Evolutionary conservation across 2,888 invertebrate species (phyloP).

Genomic region (Gerris lacustris): DNA sequence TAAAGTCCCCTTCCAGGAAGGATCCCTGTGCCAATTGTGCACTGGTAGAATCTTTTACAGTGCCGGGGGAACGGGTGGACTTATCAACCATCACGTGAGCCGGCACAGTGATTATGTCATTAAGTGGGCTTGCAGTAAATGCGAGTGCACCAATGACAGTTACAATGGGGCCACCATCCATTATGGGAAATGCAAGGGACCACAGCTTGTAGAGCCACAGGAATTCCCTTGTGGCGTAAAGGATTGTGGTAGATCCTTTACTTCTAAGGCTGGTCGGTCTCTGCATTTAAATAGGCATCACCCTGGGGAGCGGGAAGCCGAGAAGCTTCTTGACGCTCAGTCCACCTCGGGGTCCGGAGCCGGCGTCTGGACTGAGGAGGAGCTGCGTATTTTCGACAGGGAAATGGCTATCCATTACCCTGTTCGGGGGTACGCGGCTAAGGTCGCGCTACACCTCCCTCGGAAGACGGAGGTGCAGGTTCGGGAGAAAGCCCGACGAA

Average conservation of each 20-base stretch:
- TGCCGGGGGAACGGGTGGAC: background rate
- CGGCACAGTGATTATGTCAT: background rate
- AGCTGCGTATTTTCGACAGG: background rate
- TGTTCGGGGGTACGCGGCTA: background rate
- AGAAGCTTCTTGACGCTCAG: background rate
- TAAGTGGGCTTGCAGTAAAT: background rate
- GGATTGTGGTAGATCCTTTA: background rate
- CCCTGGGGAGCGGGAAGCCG: background rate
- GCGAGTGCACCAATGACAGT: background rate
- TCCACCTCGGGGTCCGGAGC: background rate
- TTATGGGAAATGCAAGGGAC: background rate
- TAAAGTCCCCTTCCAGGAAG: background rate
- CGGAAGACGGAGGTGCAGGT: background rate
- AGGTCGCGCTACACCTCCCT: background rate
- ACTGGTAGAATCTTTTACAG: background rate
- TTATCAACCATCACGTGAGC: background rate
- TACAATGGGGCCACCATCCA: background rate
- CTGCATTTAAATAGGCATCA: background rate
- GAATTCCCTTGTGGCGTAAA: background rate
- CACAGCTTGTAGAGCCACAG: background rate
- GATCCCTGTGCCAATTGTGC: background rate
- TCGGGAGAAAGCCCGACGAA: background rate
- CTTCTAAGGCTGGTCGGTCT: background rate
- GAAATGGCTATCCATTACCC: slow-evolving; percentile 1
- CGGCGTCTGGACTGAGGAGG: background rate